Conservation (phyloP, 2,113 vertebrate species). For the Grus americana region DNA sequence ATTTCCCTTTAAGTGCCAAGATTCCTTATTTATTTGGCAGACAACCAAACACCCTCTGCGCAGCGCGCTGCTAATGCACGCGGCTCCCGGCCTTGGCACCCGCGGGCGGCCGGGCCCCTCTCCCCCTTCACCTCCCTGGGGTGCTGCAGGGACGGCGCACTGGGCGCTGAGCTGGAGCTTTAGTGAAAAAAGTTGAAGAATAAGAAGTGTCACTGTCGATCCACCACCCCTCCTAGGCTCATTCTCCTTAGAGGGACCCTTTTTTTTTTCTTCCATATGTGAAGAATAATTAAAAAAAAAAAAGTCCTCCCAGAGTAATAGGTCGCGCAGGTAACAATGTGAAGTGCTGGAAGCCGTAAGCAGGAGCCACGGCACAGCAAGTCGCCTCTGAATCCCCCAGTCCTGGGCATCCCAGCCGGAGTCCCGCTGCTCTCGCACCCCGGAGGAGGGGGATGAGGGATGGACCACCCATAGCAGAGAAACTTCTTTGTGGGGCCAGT, state of each 20-base stretch:
- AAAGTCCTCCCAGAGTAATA: neutral
- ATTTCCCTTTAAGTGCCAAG: neutral
- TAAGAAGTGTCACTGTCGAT: neutral
- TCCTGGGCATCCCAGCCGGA: neutral
- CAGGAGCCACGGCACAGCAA: neutral
- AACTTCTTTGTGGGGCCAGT: neutral
- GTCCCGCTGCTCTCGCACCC: neutral
- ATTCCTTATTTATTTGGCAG: neutral
- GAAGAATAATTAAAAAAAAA: neutral
- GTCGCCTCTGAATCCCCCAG: neutral
- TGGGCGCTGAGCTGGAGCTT: neutral
- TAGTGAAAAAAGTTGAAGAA: neutral
- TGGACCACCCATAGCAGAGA: neutral
- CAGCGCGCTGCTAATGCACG: neutral
- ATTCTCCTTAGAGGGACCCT: neutral
- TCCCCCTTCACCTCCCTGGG: neutral
- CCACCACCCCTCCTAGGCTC: neutral
- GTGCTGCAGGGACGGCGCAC: fast-evolving
- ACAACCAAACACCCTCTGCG: fast-evolving
- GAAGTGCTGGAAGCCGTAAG: neutral
- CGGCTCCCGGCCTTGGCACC: neutral
- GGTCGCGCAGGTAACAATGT: neutral
- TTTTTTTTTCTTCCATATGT: neutral
- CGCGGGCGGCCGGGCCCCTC: fast-evolving
- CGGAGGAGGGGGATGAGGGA: neutral